Base-by-base conservation (phyloP, 1,140 invertebrate genomes). In the Adoxophyes honmai region DNA sequence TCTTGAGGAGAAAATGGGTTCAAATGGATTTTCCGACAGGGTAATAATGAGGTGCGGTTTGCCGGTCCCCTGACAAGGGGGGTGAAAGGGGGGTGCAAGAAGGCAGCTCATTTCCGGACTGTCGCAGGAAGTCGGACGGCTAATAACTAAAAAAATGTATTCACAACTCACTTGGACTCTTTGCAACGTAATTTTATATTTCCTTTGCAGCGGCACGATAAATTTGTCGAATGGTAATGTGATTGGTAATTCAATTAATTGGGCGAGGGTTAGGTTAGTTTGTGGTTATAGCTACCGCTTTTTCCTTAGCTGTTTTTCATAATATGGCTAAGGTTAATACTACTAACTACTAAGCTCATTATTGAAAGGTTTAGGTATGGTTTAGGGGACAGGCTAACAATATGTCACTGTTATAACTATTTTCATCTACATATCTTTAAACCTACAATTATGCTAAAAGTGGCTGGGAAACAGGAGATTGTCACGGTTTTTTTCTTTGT, bases 71-170 rank as follows among this genome's bases (percentile, higher is more conserved):
- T 57, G 53, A 28, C n/a, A 36, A 28, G 6, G 35, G 55, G 52
- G 62, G 64, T 13, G 63, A 11, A 34, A 37, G 37, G 56, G 10
- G 36, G 55, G 52, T 36, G 33, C 21, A 35, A 57, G 63, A 60
- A 48, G 54, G 48, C 66, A 85, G 78, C 81, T 87, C 84, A 87
- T 85, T 85, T 87, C 84, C 84, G 75, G 68, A 68, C 70, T 61
- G 74, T 66, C 69, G 73, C 60, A 70, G 79, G 81, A 79, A 80
- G 72, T 6, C 9, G 34, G 68, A 59, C 72, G 72, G 69, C 74
- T 79, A 83, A 83, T 86, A 81, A 81, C 66, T 71, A 73, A 78
- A 83, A 85, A 82, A 82, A 75, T 80, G 65, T 79, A 78, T 79
- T 81, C 74, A 76, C 67, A 76, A 74, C 67, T 71, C 66, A 69